Percentiles rank a stretch among this genome's conserved stretches.
Evolutionary conservation across 2,797 vertebrate genomes (phyloP).

Genomic region (Tenualosa thibaudeaui): DNA sequence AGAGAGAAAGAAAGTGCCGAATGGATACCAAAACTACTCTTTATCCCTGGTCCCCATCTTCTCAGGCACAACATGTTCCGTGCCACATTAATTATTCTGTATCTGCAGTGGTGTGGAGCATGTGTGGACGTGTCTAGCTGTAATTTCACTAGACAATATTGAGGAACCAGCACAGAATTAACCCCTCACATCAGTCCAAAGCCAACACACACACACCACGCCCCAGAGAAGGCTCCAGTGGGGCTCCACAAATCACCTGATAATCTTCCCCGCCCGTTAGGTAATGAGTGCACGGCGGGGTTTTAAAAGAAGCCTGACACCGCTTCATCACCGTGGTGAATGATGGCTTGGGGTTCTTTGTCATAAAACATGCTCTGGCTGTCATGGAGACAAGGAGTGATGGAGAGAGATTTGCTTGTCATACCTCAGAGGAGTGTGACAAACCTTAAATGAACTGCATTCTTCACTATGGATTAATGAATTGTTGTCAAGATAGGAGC

Average conservation of each 20-base stretch:
- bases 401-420: neutral
- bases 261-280: neutral
- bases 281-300: neutral
- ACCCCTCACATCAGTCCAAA: neutral
- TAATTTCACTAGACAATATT: neutral
- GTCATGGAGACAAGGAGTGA: conserved; percentile 11
- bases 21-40: neutral
- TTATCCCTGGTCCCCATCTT: neutral
- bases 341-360: conserved; percentile 3
- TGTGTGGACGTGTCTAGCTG: neutral
- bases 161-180: neutral
- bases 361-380: neutral
- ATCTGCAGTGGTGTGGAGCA: neutral
- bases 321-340: neutral
- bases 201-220: neutral
- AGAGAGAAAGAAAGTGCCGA: neutral
- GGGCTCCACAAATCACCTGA: neutral
- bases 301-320: neutral
- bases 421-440: neutral
- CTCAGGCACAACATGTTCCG: neutral
- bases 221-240: neutral
- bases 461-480: neutral
- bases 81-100: conserved; percentile 14
- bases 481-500: neutral
- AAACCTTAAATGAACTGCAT: neutral